phyloP scores from a whole-genome alignment of 2,113 vertebrate genomes.

The Sclerurus mexicanus region DNA sequence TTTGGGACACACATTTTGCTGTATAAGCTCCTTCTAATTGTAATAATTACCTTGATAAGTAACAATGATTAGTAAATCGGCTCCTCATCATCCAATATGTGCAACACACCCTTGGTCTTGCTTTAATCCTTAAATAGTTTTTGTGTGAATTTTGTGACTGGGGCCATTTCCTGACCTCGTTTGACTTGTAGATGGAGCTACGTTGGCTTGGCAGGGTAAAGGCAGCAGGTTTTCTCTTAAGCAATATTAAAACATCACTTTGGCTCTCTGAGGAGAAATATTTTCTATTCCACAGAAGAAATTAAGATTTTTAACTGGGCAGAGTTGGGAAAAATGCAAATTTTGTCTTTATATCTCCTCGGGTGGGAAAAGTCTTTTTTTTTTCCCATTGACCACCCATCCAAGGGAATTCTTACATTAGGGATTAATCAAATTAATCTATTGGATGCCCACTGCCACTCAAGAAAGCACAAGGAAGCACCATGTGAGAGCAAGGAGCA shows the following conservation, averaged over 20 bases:
- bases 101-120: slow-evolving; percentile 8
- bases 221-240: background rate
- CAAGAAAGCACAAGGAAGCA: background rate
- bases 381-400: background rate
- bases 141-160: background rate
- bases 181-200: background rate
- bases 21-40: slow-evolving; percentile 45
- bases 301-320: background rate
- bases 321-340: background rate
- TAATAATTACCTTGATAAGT: slow-evolving; percentile 19
- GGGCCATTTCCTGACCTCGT: background rate
- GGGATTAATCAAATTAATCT: background rate
- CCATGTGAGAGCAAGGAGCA: background rate
- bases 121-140: slow-evolving; percentile 29
- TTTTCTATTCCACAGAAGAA: background rate
- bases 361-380: background rate
- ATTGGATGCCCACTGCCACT: no score
- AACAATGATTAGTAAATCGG: slow-evolving; percentile 13
- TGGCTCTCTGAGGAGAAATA: background rate
- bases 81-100: background rate
- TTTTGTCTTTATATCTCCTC: background rate
- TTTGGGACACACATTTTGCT: slow-evolving; percentile 8
- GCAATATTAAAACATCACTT: background rate
- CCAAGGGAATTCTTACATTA: background rate
- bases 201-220: background rate